Evolutionary conservation across 1,140 invertebrate genomes (phyloP), one percentile per base, ranked within the genome.

Genomic region (Hylyphantes graminicola): DNA sequence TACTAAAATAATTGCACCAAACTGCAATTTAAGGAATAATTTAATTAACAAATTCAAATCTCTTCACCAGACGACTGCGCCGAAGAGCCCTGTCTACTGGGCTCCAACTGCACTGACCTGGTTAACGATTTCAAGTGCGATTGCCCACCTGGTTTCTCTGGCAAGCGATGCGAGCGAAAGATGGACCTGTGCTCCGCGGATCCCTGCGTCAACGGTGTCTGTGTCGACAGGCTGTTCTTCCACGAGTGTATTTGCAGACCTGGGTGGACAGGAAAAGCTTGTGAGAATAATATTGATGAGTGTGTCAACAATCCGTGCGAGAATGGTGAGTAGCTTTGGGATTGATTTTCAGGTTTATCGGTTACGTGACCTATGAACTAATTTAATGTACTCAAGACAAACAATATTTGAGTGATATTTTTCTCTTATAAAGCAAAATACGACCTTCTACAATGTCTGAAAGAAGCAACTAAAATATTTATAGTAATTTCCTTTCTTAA

Each of bases 151-250:
- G 98, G 98, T 73, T 99, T 98, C 88, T 95, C 94, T 17, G 98
- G 98, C 13, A 99, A 98, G 91, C 93, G 97, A 70, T 99, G 98
- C 89, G 96, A 99, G 87, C 93, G 96, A 73, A 98, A 98, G 89
- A 94, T 98, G 50, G 94, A 99, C 88, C 91, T 99, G 4, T 99
- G 98, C 87, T 92, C 93, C 0, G 92, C 92, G n/a, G 94, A 93
- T 87, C 96, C 96, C 9, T 98, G 97, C 88, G 93, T 95, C 87
- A 95, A 98, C 89, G 97, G 97, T 7, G 91, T 96, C 55, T 98
- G 97, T 88, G 93, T 97, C 0, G 97, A 98, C 88, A 94, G 94
- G 85, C 90, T 98, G 0, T 98, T 96, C 89, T 93, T 92, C 57
- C 93, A 96, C 87, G 92, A 96, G 89, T 99, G 97, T 87, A 92